These are phyloP conservation scores for Cydia strobilella DNA, from an alignment of 1,140 invertebrate genomes.

Conservation along the genomic window DNA sequence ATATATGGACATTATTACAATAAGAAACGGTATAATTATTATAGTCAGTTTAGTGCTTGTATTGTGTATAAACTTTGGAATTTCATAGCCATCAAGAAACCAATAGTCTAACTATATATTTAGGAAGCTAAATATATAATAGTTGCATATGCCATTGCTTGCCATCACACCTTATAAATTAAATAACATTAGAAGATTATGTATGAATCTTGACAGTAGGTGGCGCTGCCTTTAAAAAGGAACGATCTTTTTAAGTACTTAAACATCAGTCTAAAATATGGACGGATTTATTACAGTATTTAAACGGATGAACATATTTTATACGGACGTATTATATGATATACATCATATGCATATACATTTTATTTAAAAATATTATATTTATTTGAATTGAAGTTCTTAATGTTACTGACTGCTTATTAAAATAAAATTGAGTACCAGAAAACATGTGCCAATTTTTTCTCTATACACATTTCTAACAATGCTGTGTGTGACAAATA, in stretches of 20 bases:
- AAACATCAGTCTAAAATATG: conserved; percentile 15
- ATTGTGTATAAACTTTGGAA: conserved; percentile 54
- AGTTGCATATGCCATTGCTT: conserved; percentile 40
- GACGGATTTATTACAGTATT: not conserved
- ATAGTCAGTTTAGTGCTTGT: not conserved
- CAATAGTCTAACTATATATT: conserved; percentile 61
- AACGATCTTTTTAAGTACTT: not conserved
- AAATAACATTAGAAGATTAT: conserved; percentile 7
- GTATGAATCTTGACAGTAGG: conserved; percentile 9
- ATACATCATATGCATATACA: not conserved
- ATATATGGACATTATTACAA: not conserved
- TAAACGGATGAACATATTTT: too few species aligned
- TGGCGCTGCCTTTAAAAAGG: conserved; percentile 22
- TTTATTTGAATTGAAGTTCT: not conserved
- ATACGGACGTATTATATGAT: not conserved
- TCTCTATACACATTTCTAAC: not conserved
- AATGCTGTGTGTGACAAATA: not conserved
- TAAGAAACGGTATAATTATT: not conserved
- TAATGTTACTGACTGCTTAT: conserved; percentile 11
- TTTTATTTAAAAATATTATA: not conserved
- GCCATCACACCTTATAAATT: not conserved
- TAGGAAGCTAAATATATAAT: conserved; percentile 62
- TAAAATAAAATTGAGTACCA: conserved; percentile 18
- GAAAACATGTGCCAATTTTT: not conserved
- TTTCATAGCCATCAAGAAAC: conserved; percentile 60